Evolutionary conservation across 2,888 invertebrate genomes (phyloP), one percentile per base, ranked within the genome.

Genomic region (Ptilodon capucinus): DNA sequence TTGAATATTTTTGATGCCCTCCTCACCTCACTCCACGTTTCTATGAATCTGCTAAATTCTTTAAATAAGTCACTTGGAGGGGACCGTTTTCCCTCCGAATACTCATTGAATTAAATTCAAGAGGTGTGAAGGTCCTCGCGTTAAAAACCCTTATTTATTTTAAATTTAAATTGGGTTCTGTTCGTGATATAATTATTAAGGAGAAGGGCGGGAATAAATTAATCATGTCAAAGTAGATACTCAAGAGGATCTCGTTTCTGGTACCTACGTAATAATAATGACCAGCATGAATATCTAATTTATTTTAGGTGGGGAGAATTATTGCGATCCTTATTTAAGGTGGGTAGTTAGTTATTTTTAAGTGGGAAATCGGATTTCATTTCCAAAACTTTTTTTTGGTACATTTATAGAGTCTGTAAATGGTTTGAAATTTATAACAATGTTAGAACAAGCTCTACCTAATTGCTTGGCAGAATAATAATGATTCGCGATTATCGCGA

Each of bases 81-180:
- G 5, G 13, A 8, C 18, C 36, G 16, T 54, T 56, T 50, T 38
- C 23, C 38, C 36, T 18, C 7, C 17, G 16, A 57, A 51, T 46
- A 40, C 39, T 48, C 40, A 48, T 52, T 54, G 53, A 65, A 67
- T 63, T 60, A 65, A 57, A 49, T 54, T 45, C 44, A 41, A 48
- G 51, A 61, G 48, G 56, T 59, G 60, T 59, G 47, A 62, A 62
- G 44, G 35, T 34, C 46, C 43, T 46, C 40, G 42, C 46, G 51
- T 55, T 48, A 43, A 47, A 60, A 44, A 40, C 40, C 25, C 41
- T 51, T 64, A 57, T 55, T 59, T 63, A 68, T 54, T 68, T 69
- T 59, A 56, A 62, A 64, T 66, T 58, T 53, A 58, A 68, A 62
- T 50, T 48, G 57, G 52, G 48, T 53, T 45, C 46, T 46, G 54